These are phyloP conservation scores for Oreonectes daqikongensis DNA, from an alignment of 2,797 vertebrate genomes.

Conservation along the genomic window DNA sequence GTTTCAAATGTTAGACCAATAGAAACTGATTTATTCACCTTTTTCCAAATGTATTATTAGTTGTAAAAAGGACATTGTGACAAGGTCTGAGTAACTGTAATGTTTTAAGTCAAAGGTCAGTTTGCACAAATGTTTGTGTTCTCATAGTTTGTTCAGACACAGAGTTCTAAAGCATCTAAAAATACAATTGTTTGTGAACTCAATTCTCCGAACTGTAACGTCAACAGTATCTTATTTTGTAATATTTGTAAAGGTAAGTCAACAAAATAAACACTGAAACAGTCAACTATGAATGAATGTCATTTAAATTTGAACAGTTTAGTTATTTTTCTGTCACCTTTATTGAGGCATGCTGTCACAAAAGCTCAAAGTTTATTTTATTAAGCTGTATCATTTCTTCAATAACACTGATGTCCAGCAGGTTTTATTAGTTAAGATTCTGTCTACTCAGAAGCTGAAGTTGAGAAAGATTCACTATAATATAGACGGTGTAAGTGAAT, in stretches of 20 bases:
- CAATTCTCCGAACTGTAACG: not conserved
- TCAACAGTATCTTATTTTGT: not conserved
- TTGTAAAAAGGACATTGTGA: too few relatives aligned
- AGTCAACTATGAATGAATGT: too few relatives aligned
- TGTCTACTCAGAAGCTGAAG: constrained; percentile 48
- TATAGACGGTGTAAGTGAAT: too few relatives aligned
- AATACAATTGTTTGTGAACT: not conserved
- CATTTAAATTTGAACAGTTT: too few relatives aligned
- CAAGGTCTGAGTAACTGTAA: not conserved
- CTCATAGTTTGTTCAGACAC: not conserved
- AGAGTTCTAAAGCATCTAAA: not conserved
- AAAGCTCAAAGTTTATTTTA: not conserved
- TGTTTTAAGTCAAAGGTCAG: not conserved
- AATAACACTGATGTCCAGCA: constrained; percentile 43
- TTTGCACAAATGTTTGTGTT: not conserved
- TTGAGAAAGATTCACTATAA: too few relatives aligned
- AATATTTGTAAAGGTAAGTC: too few relatives aligned
- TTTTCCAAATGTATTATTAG: too few relatives aligned
- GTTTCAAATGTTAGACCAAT: too few relatives aligned
- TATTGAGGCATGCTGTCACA: not conserved
- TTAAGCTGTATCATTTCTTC: not conserved
- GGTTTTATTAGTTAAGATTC: constrained; percentile 41
- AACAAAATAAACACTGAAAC: too few relatives aligned
- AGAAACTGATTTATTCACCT: too few relatives aligned
- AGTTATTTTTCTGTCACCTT: not conserved